Evolutionary conservation across 2,888 invertebrate genomes (phyloP), one percentile per base, ranked within the genome.

Genomic region (Saturnia pavonia): DNA sequence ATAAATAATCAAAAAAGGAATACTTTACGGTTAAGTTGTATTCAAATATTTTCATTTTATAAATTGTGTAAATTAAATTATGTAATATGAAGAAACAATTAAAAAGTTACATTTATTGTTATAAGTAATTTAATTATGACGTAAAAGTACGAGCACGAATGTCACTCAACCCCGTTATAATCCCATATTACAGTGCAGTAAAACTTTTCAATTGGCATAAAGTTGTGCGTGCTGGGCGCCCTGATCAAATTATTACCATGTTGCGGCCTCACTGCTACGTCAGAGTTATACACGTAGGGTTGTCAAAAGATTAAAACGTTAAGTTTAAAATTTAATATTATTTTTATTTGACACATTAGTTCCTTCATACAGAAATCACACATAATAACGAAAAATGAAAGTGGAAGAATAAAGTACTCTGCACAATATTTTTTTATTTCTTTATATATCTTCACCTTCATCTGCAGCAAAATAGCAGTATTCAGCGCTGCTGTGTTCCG

Each of bases 221-320:
- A 78, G 78, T 79, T 79, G 71, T 74, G 75, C 73, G 76, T 76
- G 73, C 74, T 81, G 84, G 85, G 88, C 85, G 86, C 85, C n/a
- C 85, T 92, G 91, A 92, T 93, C 91, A 91, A 93, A 92, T 93
- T 92, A 93, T 92, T 90, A 87, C 89, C 87, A 86, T 89, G 90
- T 90, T 90, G 90, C 87, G 88, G 90, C 82, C 82, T 78, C 83
- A 85, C 86, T 86, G 82, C 81, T 79, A 80, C 82, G 84, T 85
- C 84, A 82, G 80, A 87, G 85, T 85, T 80, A 73, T 76, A 78
- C 77, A 72, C 74, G 51, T 51, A 70, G 70, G 70, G 70, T 25
- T 70, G 54, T 54, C 70, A 54, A 42, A 51, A 27, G 65, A 19
- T 40, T 65, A 19, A 77, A 77, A 75, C 14, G 19, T 65, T 27